Evolutionary conservation across 2,113 vertebrate species (phyloP).

Genomic region (Panthera uncia): DNA sequence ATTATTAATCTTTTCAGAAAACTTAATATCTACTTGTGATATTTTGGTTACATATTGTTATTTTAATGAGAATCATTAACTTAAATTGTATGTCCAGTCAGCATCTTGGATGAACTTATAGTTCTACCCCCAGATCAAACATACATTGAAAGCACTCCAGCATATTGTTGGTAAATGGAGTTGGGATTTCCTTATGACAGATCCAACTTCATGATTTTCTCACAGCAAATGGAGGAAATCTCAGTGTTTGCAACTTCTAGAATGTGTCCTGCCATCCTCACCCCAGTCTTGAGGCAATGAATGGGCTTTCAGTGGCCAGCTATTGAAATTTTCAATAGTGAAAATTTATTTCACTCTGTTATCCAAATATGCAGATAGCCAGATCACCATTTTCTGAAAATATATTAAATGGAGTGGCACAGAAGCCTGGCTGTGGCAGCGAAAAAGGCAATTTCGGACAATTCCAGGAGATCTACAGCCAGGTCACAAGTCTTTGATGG

Average conservation of each 20-base stretch:
- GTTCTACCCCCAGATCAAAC: conserved; percentile 81
- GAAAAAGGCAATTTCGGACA: conserved; percentile 24
- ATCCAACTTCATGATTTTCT: conserved; percentile 75
- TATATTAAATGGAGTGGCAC: conserved; percentile 57
- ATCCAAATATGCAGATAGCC: conserved; percentile 71
- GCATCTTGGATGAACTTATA: conserved; percentile 78
- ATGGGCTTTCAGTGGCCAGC: conserved; percentile 57
- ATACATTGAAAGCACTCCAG: conserved; percentile 79
- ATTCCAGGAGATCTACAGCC: conserved; percentile 56
- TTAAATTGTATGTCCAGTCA: conserved; percentile 79
- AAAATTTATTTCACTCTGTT: conserved; percentile 72
- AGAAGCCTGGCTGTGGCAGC: conserved; percentile 37
- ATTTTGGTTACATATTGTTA: conserved; percentile 81
- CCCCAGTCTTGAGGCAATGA: conserved; percentile 27
- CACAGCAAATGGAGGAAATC: conserved; percentile 71
- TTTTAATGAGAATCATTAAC: conserved; percentile 76
- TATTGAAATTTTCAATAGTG: conserved; percentile 63
- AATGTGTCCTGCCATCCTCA: neutral
- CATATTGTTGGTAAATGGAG: conserved; percentile 77
- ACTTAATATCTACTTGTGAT: conserved; percentile 74
- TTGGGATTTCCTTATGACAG: conserved; percentile 74
- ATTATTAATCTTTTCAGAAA: conserved; percentile 81
- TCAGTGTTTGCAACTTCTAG: conserved; percentile 57
- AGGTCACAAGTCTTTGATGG: conserved; percentile 54
- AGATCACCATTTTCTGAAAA: conserved; percentile 69